Conservation (phyloP, 2,888 invertebrate species). For the Pachydiplax longipennis region DNA sequence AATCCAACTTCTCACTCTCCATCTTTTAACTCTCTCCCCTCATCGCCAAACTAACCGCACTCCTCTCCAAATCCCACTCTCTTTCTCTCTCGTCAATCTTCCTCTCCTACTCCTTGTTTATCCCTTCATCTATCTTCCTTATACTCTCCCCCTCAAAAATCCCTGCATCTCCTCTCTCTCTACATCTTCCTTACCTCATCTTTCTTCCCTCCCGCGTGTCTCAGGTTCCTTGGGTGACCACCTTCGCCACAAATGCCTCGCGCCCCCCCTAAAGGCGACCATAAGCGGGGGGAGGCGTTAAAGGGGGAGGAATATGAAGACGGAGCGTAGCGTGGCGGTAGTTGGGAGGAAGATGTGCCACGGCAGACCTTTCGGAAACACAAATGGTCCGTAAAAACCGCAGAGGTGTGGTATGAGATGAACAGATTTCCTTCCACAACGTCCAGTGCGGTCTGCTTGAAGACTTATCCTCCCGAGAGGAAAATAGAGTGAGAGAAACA, state of each 20-base stretch:
- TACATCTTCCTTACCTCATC: not conserved
- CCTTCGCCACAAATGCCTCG: slow-evolving; percentile 17
- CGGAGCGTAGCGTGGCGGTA: not conserved
- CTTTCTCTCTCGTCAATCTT: not conserved
- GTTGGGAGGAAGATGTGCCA: not conserved
- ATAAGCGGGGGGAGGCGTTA: slow-evolving; percentile 18
- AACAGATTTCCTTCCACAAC: slow-evolving; percentile 41
- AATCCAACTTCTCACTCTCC: not conserved
- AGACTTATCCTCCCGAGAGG: not conserved
- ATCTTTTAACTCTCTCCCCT: not conserved
- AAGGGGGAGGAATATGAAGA: not conserved
- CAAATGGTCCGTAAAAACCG: slow-evolving; percentile 44
- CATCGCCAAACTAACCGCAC: not conserved
- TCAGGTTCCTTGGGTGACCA: slow-evolving; percentile 35
- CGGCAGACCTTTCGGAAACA: slow-evolving; percentile 11
- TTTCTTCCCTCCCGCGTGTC: not conserved
- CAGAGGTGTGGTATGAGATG: slow-evolving; percentile 35
- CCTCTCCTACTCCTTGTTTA: not conserved
- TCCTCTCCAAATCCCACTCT: not conserved
- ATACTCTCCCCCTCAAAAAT: not conserved
- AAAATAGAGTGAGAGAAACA: not conserved
- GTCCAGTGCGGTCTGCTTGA: slow-evolving; percentile 34
- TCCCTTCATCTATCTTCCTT: not conserved
- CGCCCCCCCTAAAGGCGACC: slow-evolving; percentile 18
- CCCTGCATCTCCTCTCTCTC: not conserved